Evolutionary conservation across 2,113 vertebrate genomes (phyloP), one percentile per base, ranked within the genome.

Genomic region (Indicator indicator): DNA sequence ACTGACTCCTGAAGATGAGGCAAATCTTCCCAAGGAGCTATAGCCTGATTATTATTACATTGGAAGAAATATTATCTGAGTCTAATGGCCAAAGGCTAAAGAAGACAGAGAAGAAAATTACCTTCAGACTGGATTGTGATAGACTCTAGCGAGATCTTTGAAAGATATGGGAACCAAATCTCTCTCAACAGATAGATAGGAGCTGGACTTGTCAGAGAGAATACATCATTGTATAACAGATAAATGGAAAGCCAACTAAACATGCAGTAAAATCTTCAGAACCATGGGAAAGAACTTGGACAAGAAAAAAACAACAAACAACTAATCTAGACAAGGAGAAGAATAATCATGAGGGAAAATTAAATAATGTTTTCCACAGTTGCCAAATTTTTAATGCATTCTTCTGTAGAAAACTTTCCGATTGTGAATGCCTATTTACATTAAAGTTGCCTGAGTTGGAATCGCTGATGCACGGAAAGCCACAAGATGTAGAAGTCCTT

Each of bases 31-130:
- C 30, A 80, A 74, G 52, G 11, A 90, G 15, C 42, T 77, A 59
- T 3, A 62, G 68, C 14, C 88, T 65, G n/a, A 79, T 55, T 69
- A 82, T 36, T 67, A 52, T 58, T 73, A 19, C 59, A 59, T 32
- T 93, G 52, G 75, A 79, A 88, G 72, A 93, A 86, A 90, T 86
- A 89, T 26, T 16, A 73, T 73, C 27, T 88, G 46, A 88, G 18
- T 28, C 30, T 77, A 56, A 70, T 38, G 36, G 55, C 16, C 38
- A 88, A 72, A 68, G 36, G 55, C 24, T 76, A 63, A 88, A 69
- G 13, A 87, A 0, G 8, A 82, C 40, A 75, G 44, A 76, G 33
- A 73, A 73, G 60, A 74, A 87, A 85, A 91, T 16, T 70, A 21
- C 26, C 40, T 67, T 88, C 52, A 78, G 77, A 40, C 9, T 54